These are phyloP conservation scores for Notodonta ziczac DNA, from an alignment of 2,888 invertebrate genomes.

Conservation along the genomic window DNA sequence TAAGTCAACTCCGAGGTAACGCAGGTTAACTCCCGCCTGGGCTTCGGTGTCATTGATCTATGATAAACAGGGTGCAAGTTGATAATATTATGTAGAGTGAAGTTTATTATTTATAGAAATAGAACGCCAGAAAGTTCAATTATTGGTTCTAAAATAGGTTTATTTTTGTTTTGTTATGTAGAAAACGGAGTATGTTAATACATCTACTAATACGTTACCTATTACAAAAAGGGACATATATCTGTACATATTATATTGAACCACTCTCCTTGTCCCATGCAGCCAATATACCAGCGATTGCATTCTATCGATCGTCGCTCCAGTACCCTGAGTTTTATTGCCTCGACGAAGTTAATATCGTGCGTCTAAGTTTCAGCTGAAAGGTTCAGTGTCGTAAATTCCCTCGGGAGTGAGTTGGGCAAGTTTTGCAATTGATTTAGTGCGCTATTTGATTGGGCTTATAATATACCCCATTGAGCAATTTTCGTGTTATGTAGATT, in stretches of 20 bases:
- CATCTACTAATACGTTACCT: too few relatives aligned
- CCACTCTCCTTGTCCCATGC: neutral
- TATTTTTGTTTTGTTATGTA: too few relatives aligned
- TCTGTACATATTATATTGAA: neutral
- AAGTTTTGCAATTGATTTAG: constrained; percentile 20
- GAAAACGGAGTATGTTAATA: too few relatives aligned
- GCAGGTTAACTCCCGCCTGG: neutral
- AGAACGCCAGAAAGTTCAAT: too few relatives aligned
- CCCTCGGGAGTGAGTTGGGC: constrained; percentile 10
- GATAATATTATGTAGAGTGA: too few relatives aligned
- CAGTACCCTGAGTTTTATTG: neutral
- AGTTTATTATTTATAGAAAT: too few relatives aligned
- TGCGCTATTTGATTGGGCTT: constrained; percentile 5
- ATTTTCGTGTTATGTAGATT: neutral
- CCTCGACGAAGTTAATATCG: constrained; percentile 11
- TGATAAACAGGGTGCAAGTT: neutral
- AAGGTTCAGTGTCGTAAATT: constrained; percentile 7
- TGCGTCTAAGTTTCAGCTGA: constrained; percentile 8
- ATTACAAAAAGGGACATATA: neutral
- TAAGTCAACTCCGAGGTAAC: neutral
- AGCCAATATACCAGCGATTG: neutral
- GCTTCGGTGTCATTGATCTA: neutral
- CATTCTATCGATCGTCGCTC: constrained; percentile 1
- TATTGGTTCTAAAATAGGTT: too few relatives aligned
- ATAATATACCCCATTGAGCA: neutral